These are phyloP conservation scores for Pachyrhynchus sulphureomaculatus DNA, from an alignment of 1,140 invertebrate species.

Conservation along the genomic window DNA sequence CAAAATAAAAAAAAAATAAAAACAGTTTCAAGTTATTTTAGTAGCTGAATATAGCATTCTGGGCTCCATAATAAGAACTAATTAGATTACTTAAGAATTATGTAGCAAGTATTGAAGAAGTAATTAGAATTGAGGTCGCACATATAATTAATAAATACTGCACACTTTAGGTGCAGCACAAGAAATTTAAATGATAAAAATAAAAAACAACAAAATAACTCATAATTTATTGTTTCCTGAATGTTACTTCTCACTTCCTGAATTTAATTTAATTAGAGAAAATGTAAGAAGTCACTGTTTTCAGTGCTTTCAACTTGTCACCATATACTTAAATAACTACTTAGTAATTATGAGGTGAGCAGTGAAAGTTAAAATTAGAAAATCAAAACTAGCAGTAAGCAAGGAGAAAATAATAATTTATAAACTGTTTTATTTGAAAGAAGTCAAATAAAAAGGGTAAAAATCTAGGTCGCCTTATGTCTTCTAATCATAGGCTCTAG, in stretches of 20 bases:
- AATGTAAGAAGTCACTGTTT: background rate
- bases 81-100: conserved; percentile 17
- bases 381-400: background rate
- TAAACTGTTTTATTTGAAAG: background rate
- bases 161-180: background rate
- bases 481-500: conserved; percentile 28
- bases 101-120: conserved; percentile 15
- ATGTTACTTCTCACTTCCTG: background rate
- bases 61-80: conserved; percentile 3
- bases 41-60: background rate
- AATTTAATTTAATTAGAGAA: conserved; percentile 1
- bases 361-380: conserved; percentile 18
- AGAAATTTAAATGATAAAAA: background rate
- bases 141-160: background rate
- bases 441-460: conserved; percentile 9
- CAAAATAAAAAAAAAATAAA: too few species aligned
- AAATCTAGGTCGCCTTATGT: conserved; percentile 38
- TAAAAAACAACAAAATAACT: background rate
- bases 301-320: background rate
- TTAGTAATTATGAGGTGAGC: background rate
- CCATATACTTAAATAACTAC: background rate
- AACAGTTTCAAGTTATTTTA: too few species aligned
- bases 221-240: conserved; percentile 1
- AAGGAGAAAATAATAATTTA: conserved; percentile 9
- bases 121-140: conserved; percentile 15